Conservation (phyloP, 2,113 vertebrate genomes). For the Xyrauchen texanus region DNA sequence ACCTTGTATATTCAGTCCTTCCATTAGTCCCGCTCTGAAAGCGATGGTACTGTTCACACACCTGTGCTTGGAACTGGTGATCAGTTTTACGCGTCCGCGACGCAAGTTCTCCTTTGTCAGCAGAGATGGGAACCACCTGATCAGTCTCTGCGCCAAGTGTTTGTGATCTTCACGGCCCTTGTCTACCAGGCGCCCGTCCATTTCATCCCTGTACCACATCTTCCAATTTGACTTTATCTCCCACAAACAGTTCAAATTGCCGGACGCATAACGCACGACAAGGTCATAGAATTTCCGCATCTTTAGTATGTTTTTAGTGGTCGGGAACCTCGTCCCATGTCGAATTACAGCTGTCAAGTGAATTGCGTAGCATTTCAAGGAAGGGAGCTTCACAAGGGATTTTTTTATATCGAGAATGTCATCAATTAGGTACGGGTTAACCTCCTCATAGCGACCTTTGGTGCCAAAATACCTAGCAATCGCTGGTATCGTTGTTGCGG, state of each 20-base stretch:
- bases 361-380: constrained; percentile 72
- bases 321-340: constrained; percentile 91
- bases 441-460: constrained; percentile 89
- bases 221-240: constrained; percentile 72
- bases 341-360: constrained; percentile 84
- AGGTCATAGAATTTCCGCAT: constrained; percentile 75
- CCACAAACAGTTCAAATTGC: constrained; percentile 56
- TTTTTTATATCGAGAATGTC: constrained; percentile 76
- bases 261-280: constrained; percentile 56
- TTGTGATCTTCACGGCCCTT: constrained; percentile 82
- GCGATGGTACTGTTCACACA: constrained; percentile 87
- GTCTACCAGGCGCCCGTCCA: constrained; percentile 85
- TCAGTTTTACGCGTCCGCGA: constrained; percentile 73
- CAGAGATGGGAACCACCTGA: constrained; percentile 82
- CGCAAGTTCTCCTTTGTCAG: constrained; percentile 72
- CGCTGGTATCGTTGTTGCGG: constrained; percentile 46
- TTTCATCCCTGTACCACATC: constrained; percentile 87
- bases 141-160: constrained; percentile 64
- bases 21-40: constrained; percentile 76
- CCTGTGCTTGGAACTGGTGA: constrained; percentile 91
- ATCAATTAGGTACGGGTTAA: constrained; percentile 73
- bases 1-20: constrained; percentile 66
- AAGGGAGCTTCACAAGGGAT: constrained; percentile 67
- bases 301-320: constrained; percentile 79
- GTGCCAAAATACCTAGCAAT: constrained; percentile 84